Base-by-base conservation (phyloP, 2,888 invertebrate genomes). In the Meganola albula region DNA sequence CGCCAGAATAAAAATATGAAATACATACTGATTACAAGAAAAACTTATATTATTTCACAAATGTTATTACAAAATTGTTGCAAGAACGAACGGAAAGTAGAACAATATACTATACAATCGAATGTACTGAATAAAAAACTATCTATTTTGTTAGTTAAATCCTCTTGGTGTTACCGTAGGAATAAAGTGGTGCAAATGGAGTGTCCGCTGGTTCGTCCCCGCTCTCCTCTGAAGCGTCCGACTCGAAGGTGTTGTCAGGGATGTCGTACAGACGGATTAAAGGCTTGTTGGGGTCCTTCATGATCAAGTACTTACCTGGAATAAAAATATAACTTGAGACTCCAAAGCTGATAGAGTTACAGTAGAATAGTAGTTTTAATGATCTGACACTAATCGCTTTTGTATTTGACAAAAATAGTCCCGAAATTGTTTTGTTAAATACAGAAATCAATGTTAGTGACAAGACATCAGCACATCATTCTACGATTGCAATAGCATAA, bases 271-370 rank as follows among this genome's bases (percentile, higher is more conserved):
- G 88, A 51, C 98, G 93, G 57, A 99, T 96, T 88, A 98, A 92
- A 1, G 97, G 97, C 91, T 99, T 99, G 86, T 98, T 99, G 2
- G 99, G 99, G 79, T 99, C 98, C 84, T 99, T 98, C 95, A 99
- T 96, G 53, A 99, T 97, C 62, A 99, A 88, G 80, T 97, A 99
- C 76, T 94, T 94, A 45, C 87, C 87, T 87, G 69, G 0, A 58
- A 63, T n/a, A n/a, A n/a, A n/a, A n/a, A n/a, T n/a, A n/a, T n/a
- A n/a, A n/a, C n/a, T n/a, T n/a, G n/a, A n/a, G n/a, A n/a, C n/a
- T n/a, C n/a, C n/a, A n/a, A n/a, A n/a, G n/a, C n/a, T n/a, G n/a
- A n/a, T n/a, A n/a, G n/a, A n/a, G n/a, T n/a, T n/a, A n/a, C n/a
- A n/a, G n/a, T n/a, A n/a, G n/a, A n/a, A n/a, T n/a, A n/a, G n/a